Conservation (phyloP, 2,888 invertebrate genomes). For the Rotaria macrura region DNA sequence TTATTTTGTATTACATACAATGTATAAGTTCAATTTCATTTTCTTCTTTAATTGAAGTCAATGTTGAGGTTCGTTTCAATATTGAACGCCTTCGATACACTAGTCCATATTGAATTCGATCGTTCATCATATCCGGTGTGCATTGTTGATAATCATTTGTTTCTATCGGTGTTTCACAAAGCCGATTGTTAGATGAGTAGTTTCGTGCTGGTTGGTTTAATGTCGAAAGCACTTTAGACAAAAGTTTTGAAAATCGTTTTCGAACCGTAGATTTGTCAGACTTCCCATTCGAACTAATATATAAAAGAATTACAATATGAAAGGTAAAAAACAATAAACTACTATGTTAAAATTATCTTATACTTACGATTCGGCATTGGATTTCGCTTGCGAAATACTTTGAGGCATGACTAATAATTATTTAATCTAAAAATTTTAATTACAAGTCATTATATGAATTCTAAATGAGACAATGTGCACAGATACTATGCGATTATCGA, state of each 20-base stretch:
- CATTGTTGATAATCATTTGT: neutral
- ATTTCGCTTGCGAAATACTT: neutral
- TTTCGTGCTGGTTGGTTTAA: neutral
- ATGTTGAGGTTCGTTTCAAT: neutral
- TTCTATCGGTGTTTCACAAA: neutral
- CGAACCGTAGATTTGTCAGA: neutral
- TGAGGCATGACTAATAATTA: too few relatives aligned
- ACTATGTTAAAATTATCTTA: neutral
- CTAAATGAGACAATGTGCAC: too few relatives aligned
- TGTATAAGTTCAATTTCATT: neutral
- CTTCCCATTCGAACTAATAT: neutral
- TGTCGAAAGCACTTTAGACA: neutral
- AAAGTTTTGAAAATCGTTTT: neutral
- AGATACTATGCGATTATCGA: too few relatives aligned
- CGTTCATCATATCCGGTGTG: neutral
- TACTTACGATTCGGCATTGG: neutral
- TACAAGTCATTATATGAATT: too few relatives aligned
- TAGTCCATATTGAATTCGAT: neutral
- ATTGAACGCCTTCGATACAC: neutral
- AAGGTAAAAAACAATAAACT: too few relatives aligned
- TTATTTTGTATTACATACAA: neutral
- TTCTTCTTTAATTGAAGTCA: neutral
- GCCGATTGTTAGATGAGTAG: neutral
- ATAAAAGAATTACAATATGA: neutral
- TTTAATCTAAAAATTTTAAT: too few relatives aligned